Evolutionary conservation across 2,888 invertebrate species (phyloP), one percentile per base, ranked within the genome.

Genomic region (Trileptium ribeirensis): DNA sequence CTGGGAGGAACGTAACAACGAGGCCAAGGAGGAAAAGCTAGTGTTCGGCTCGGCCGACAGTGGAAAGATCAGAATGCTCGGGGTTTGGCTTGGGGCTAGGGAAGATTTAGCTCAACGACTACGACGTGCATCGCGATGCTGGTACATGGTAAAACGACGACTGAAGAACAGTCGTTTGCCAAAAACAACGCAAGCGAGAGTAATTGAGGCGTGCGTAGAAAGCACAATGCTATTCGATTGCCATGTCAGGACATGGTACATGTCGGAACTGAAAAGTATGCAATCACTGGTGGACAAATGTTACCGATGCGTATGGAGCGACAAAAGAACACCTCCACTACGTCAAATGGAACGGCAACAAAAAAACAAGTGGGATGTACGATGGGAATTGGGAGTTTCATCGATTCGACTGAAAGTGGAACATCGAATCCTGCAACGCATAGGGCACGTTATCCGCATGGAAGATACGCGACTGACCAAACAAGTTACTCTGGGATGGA

Each of bases 161-260:
- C 36, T 70, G 70, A 70, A 70, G n/a, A 29, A 70, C 70, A 70
- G 70, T 31, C 70, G 70, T 15, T n/a, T 70, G 31, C 70, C 31
- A 29, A 70, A 70, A 36, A 29, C 3, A 8, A 36, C n/a, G 3
- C 70, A 70, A 36, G 70, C 15, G 33, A 29, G 36, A 31, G 36
- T 70, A 15, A 36, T 70, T 29, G 70, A 70, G 36, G 70, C 70
- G 15, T 70, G 70, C 33, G 70, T 70, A 8, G 70, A 70, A 36
- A 70, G 70, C 70, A 70, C 70, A 31, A 29, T 70, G 33, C 70
- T 70, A 15, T 70, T 70, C n/a, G 70, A 70, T n/a, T 70, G 70
- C n/a, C 70, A 70, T n/a, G 36, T 36, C 33, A 70, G 70, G n/a
- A 70, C 33, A 29, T 70, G 70, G 70, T 70, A 70, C 36, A 36